Conservation (phyloP, 2,888 invertebrate species). For the Tiliacea aurago region DNA sequence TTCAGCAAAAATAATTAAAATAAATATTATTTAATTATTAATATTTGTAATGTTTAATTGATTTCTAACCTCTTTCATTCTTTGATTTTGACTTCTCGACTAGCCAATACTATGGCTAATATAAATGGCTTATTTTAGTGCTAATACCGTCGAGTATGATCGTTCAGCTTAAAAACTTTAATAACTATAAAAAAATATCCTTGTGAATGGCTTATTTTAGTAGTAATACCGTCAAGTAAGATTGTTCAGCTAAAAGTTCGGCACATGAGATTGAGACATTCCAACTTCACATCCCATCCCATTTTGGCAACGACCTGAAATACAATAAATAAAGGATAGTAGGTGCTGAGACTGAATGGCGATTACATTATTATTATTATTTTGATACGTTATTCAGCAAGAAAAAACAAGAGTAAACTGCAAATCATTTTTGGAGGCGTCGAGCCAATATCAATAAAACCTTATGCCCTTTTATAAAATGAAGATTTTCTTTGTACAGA, state of each 20-base stretch:
- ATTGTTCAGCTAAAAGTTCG: background rate
- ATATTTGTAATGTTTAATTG: too few relatives aligned
- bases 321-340: background rate
- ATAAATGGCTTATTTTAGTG: too few relatives aligned
- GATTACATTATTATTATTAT: conserved; percentile 5
- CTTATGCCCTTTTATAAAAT: conserved; percentile 40
- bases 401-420: conserved; percentile 33
- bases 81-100: too few relatives aligned
- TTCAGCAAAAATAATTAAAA: too few relatives aligned
- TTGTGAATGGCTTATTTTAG: background rate
- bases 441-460: conserved; percentile 65
- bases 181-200: too few relatives aligned
- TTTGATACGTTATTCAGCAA: background rate
- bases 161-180: too few relatives aligned
- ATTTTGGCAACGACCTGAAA: background rate
- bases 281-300: background rate
- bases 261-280: background rate
- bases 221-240: background rate
- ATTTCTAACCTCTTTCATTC: too few relatives aligned
- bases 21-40: too few relatives aligned
- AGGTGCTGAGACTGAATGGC: conserved; percentile 3
- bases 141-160: too few relatives aligned
- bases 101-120: too few relatives aligned
- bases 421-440: conserved; percentile 58
- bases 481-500: conserved; percentile 5